Base-by-base conservation (phyloP, 37 sponge, comb jelly and placozoan genomes). In the Chondrilla cf. caribensis region DNA sequence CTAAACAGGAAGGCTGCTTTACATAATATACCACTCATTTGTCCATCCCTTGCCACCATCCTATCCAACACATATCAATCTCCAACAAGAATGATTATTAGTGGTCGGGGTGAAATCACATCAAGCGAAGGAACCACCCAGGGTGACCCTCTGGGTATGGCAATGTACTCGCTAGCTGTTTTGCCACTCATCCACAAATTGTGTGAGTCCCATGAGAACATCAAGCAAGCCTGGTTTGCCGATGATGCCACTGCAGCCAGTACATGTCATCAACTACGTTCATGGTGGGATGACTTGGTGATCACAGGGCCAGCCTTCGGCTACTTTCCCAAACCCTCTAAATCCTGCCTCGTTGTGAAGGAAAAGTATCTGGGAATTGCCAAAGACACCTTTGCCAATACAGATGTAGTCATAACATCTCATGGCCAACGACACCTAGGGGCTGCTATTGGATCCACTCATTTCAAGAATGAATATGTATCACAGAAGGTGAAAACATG, bases 101-200 rank as follows among this genome's bases (percentile, higher is more conserved):
- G 37, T 3, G 85, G 44, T 67, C 79, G 79, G 9, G 76, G 43
- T 54, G 36, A 40, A 41, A 54, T 85, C 25, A 36, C 65, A 24
- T 85, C 85, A 28, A 78, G 29, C 44, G 86, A 84, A 64, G 85
- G 85, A 21, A 84, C 85, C 32, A 84, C 79, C 25, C 85, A 84
- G 42, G 85, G 85, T 6, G 81, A 79, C 35, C 81, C 81, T n/a
- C 75, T 79, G 38, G 86, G 73, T 25, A 86, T 71, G 86, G 75
- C 81, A 26, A 86, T 86, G 80, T 86, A 86, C 47, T 78, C 81
- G 14, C 58, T 86, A 25, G 86, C 70, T 11, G 60, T 47, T 1
- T 42, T 25, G 43, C 86, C 86, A 14, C 65, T 86, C 43, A 80
- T 86, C 9, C 39, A 55, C 19, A 67, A 36, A 38, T 60, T 86